phyloP scores from a whole-genome alignment of 2,113 vertebrate species.

The Eclectus roratus region DNA sequence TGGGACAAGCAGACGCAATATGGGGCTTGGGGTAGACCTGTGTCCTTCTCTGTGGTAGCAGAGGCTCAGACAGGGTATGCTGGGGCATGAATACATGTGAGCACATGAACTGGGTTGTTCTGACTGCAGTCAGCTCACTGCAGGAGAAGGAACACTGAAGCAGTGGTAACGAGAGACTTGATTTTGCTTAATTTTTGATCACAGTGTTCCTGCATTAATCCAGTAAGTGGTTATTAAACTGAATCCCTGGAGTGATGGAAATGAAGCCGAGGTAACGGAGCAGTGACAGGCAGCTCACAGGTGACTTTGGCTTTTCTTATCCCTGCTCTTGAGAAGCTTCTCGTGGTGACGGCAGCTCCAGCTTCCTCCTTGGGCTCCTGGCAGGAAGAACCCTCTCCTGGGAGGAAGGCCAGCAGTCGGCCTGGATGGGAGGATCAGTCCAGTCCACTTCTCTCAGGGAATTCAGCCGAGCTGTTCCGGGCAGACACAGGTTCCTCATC shows the following conservation, averaged over 20 bases:
- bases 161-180: background rate
- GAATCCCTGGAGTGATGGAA: background rate
- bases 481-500: rapidly evolving
- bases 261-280: background rate
- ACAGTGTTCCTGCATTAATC: background rate
- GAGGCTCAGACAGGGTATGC: background rate
- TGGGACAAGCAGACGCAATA: background rate
- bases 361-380: background rate
- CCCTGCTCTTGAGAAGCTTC: background rate
- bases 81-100: background rate
- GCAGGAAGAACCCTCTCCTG: background rate
- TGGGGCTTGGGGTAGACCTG: background rate
- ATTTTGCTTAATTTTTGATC: background rate
- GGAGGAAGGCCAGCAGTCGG: background rate
- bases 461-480: background rate
- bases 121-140: background rate
- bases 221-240: background rate
- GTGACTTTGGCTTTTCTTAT: background rate
- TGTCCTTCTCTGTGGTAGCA: background rate
- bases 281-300: background rate
- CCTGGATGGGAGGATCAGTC: background rate
- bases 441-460: background rate
- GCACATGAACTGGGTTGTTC: background rate
- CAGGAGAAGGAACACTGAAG: background rate
- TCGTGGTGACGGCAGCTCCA: rapidly evolving